These are phyloP conservation scores for Tapera naevia DNA, from an alignment of 2,797 vertebrate species.

Conservation along the genomic window DNA sequence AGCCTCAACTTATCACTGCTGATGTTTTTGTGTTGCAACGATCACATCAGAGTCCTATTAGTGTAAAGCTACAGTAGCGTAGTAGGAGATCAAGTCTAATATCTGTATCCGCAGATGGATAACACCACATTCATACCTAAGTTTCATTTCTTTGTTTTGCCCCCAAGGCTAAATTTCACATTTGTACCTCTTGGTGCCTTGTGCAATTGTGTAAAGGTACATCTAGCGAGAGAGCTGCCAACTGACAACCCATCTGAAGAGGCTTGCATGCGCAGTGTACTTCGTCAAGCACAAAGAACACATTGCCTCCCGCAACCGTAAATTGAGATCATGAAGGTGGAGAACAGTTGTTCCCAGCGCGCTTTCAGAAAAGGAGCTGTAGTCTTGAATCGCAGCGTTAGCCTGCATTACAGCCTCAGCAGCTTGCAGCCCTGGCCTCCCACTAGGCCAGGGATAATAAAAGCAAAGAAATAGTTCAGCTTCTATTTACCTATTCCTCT, in stretches of 20 bases:
- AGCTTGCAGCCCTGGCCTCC: conserved; percentile 47
- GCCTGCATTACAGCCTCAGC: not conserved
- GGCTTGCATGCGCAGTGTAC: not conserved
- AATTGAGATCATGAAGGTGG: conserved; percentile 8
- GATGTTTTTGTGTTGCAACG: not conserved
- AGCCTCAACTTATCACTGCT: not conserved
- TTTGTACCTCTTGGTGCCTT: conserved; percentile 57
- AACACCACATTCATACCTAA: not conserved
- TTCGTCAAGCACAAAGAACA: conserved; percentile 17
- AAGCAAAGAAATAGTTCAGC: conserved; percentile 23
- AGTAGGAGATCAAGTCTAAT: conserved; percentile 37
- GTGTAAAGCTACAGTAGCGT: not conserved
- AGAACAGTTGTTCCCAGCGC: not conserved
- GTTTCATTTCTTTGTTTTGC: conserved; percentile 57
- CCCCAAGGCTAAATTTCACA: conserved; percentile 59
- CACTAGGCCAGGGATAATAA: conserved; percentile 12
- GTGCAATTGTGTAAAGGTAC: conserved; percentile 62
- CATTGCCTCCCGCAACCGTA: not conserved
- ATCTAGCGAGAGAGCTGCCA: conserved; percentile 52
- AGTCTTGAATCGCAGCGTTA: not conserved
- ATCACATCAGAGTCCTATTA: not conserved
- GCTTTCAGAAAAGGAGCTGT: not conserved
- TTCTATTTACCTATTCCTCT: conserved; percentile 31
- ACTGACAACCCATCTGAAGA: conserved; percentile 36
- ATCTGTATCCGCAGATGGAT: conserved; percentile 48